Base-by-base conservation (phyloP, 2,113 vertebrate species). In the Felis chaus region DNA sequence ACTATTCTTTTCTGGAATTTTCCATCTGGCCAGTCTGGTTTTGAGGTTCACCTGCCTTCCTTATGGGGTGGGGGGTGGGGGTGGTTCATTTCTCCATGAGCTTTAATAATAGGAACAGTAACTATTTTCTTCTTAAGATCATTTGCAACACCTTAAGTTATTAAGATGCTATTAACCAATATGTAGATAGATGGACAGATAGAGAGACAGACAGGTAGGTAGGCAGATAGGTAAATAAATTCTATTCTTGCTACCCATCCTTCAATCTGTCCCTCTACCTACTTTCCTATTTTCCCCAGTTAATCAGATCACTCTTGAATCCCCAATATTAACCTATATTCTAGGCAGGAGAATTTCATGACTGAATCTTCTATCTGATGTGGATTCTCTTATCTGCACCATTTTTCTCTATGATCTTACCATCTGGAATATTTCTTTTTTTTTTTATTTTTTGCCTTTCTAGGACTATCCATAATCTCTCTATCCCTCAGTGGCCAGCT, bases 1-100 rank as follows among this genome's bases (percentile, higher is more conserved):
- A 45, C n/a, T 89, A 48, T 16, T 53, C 50, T 87, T 95, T 94
- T 91, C 61, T 92, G 71, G 71, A 81, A 78, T 95, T 78, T 95
- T 94, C 89, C 89, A 97, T 71, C 55, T 88, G 68, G 36, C 21
- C 50, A 86, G 31, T 29, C 39, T 81, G 61, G 66, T 89, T 65
- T 50, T 45, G 23, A 76, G 23, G 31, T n/a, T 68, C 61, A 65
- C 29, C 87, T 96, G 16, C 6, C 19, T 96, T 16, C 9, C 63
- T 83, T 55, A 15, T 2, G 45, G 36, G 29, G 29, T 73, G 21
- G 53, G 53, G 53, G 53, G 15, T 50, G 39, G 11, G 39, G 12
- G 36, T 25, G 73, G 19, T 81, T 48, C 86, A 85, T 83, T 87
- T 90, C 33, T 73, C 2, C 61, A 29, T 63, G 57, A 97, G 14